Evolutionary conservation across 2,888 invertebrate genomes (phyloP).

Genomic region (Hymenopus coronatus): DNA sequence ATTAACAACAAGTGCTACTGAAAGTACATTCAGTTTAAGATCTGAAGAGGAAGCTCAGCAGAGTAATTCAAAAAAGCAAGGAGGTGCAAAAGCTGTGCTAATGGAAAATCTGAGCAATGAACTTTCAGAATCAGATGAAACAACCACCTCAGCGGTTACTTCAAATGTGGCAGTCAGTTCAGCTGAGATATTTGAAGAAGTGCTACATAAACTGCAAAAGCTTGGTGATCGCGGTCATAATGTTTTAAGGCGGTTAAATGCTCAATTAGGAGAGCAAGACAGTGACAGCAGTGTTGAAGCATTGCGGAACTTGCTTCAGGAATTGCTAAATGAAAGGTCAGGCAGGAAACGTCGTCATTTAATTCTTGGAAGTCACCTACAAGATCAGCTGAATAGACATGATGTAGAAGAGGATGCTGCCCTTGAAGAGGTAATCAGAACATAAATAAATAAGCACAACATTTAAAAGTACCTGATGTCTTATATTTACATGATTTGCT

Average conservation of each 20-base stretch:
- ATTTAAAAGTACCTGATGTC: too few relatives aligned
- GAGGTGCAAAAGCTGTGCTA: not conserved
- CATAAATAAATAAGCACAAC: too few relatives aligned
- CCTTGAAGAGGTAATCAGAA: conserved; percentile 57
- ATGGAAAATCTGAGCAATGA: not conserved
- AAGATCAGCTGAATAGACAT: conserved; percentile 54
- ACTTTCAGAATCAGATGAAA: not conserved
- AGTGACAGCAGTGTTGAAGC: not conserved
- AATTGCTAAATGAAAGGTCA: conserved; percentile 3
- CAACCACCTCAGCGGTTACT: not conserved
- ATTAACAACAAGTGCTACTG: not conserved
- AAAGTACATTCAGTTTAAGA: not conserved
- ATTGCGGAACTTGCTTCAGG: not conserved
- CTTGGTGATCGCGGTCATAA: conserved; percentile 58
- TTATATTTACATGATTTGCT: too few relatives aligned
- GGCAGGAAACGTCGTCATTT: not conserved
- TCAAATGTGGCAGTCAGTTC: conserved; percentile 4
- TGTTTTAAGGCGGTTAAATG: conserved; percentile 56
- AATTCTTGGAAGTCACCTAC: conserved; percentile 37
- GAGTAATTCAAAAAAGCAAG: not conserved
- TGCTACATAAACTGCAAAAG: conserved; percentile 55
- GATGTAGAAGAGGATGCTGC: conserved; percentile 61
- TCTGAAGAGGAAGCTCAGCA: not conserved
- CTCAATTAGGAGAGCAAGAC: conserved; percentile 41
- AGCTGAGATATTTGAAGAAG: conserved; percentile 58